These are phyloP conservation scores for Orchesella flavescens DNA, from an alignment of 2,888 invertebrate genomes.

Conservation along the genomic window DNA sequence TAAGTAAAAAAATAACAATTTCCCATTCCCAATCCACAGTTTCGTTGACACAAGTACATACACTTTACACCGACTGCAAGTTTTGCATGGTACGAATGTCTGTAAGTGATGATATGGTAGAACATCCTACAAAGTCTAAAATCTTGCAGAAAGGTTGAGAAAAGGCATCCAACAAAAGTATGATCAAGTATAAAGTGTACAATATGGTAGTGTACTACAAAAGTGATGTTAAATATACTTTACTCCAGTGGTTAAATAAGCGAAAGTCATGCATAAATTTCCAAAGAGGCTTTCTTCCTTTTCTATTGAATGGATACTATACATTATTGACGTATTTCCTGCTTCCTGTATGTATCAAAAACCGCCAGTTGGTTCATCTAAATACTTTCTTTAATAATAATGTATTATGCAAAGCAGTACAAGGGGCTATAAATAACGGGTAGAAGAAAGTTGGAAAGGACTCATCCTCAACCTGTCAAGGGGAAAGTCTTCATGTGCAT, in stretches of 20 bases:
- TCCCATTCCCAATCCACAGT: not conserved
- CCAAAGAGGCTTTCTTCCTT: constrained; percentile 7
- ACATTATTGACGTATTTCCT: constrained; percentile 42
- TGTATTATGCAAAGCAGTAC: constrained; percentile 47
- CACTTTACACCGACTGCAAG: not conserved
- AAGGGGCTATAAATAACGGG: constrained; percentile 37
- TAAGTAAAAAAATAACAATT: constrained; percentile 12
- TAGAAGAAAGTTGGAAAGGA: constrained; percentile 25
- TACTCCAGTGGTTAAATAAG: constrained; percentile 5
- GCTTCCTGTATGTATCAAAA: not conserved
- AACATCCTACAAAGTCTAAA: constrained; percentile 18
- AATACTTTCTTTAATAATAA: constrained; percentile 41
- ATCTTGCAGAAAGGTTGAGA: not conserved
- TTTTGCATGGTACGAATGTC: not conserved
- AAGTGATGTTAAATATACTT: not conserved
- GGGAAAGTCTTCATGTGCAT: constrained; percentile 21
- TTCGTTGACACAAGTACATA: not conserved
- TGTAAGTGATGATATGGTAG: constrained; percentile 12
- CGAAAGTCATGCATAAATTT: not conserved
- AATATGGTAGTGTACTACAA: too few species aligned
- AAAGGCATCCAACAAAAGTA: not conserved
- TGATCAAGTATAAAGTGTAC: not conserved
- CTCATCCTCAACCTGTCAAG: constrained; percentile 50
- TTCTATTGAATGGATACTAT: not conserved
- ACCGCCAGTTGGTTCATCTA: constrained; percentile 29